Conservation (phyloP, 2,113 vertebrate genomes). For the Spermophilus dauricus region DNA sequence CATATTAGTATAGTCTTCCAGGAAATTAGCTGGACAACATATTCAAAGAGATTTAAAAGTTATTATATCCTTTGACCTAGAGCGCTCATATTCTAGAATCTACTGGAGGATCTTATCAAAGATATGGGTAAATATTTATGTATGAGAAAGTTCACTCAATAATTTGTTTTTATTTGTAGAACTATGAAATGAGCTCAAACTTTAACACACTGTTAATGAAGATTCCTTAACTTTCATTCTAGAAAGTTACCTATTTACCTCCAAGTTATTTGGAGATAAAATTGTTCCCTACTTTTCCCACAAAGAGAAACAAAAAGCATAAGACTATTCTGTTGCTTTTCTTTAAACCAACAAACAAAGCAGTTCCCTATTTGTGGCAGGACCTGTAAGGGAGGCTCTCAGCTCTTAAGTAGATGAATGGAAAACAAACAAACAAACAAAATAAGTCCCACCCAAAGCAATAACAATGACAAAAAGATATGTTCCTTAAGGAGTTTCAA, state of each 20-base stretch:
- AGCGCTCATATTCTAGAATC: slow-evolving; percentile 36
- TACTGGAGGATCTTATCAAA: slow-evolving; percentile 73
- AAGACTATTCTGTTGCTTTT: background rate
- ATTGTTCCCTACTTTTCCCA: background rate
- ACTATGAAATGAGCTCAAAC: slow-evolving; percentile 4
- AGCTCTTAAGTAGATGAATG: background rate
- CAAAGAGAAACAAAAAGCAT: background rate
- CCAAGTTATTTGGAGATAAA: background rate
- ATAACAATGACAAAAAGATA: background rate
- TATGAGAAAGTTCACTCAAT: slow-evolving; percentile 69
- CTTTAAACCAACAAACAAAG: background rate
- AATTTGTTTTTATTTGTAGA: slow-evolving; percentile 54
- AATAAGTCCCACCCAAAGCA: too few relatives aligned
- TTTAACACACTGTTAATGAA: slow-evolving; percentile 35
- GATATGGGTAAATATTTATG: slow-evolving; percentile 74
- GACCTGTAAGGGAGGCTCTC: background rate
- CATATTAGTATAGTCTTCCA: slow-evolving; percentile 1
- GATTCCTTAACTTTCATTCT: slow-evolving; percentile 35
- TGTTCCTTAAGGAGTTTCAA: background rate
- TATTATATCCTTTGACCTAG: slow-evolving; percentile 40
- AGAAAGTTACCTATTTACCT: background rate
- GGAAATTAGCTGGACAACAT: background rate
- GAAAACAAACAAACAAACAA: too few relatives aligned
- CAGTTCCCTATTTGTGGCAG: background rate
- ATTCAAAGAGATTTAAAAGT: slow-evolving; percentile 46